Conservation (phyloP, 1,140 invertebrate genomes). For the Dendrolimus kikuchii region DNA sequence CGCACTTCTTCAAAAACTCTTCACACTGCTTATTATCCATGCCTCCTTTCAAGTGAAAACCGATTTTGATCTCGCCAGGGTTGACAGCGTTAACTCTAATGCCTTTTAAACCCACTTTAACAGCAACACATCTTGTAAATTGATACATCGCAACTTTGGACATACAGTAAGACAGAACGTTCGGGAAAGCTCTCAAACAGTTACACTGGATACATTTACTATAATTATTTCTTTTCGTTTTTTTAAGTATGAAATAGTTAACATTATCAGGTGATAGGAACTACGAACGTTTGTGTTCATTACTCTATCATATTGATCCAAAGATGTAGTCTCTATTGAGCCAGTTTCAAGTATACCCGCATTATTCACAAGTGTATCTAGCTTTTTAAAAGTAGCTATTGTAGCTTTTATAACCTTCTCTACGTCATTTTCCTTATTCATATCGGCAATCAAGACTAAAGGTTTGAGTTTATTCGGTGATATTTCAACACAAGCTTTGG, state of each 20-base stretch:
- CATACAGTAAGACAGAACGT: conserved; percentile 1
- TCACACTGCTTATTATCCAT: neutral
- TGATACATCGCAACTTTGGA: conserved; percentile 12
- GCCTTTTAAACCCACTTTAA: conserved; percentile 5
- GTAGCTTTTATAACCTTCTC: conserved; percentile 75
- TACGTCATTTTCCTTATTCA: conserved; percentile 78
- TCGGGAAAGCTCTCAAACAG: conserved; percentile 4
- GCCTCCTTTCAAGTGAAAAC: neutral
- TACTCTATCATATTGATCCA: conserved; percentile 82
- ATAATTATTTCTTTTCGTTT: conserved; percentile 36
- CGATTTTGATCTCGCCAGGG: conserved; percentile 1
- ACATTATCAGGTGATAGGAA: conserved; percentile 82
- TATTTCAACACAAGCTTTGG: conserved; percentile 73
- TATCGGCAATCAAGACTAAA: conserved; percentile 74
- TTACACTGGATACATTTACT: conserved; percentile 3
- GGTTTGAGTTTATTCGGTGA: conserved; percentile 62
- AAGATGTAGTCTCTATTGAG: conserved; percentile 80
- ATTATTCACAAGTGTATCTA: conserved; percentile 86
- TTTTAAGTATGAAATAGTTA: conserved; percentile 81
- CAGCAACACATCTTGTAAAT: conserved; percentile 6
- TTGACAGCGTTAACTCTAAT: conserved; percentile 7
- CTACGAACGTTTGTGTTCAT: conserved; percentile 84
- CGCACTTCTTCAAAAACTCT: conserved; percentile 27
- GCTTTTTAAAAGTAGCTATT: conserved; percentile 72
- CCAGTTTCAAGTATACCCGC: conserved; percentile 80